These are phyloP conservation scores for Lasioglossum zephyrum DNA, from an alignment of 2,888 invertebrate genomes.

Conservation along the genomic window DNA sequence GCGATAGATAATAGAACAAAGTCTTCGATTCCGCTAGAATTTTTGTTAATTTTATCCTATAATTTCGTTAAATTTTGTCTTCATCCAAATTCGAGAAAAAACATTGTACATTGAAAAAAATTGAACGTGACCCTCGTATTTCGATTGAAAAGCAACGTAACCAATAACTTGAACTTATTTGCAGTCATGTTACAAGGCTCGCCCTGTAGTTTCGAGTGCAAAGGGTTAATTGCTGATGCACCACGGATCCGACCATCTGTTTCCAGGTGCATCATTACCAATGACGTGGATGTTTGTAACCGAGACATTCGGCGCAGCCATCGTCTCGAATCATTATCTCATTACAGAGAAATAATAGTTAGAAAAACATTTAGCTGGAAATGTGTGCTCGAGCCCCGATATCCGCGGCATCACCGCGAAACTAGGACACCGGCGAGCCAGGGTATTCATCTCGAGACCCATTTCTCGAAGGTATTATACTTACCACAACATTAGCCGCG, in stretches of 20 bases:
- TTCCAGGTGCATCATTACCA: background rate
- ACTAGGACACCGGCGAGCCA: conserved; percentile 12
- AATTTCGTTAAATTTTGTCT: too few relatives aligned
- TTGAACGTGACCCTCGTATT: too few relatives aligned
- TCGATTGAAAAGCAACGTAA: too few relatives aligned
- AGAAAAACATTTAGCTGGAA: background rate
- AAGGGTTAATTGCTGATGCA: background rate
- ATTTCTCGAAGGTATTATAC: conserved; percentile 26
- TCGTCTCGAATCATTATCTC: background rate
- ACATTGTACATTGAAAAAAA: too few relatives aligned
- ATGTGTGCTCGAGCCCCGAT: background rate
- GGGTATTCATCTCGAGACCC: conserved; percentile 28
- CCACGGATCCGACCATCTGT: background rate
- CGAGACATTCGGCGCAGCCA: background rate
- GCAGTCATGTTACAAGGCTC: too few relatives aligned
- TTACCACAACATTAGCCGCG: conserved; percentile 38
- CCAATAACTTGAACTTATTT: too few relatives aligned
- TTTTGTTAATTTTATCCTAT: too few relatives aligned
- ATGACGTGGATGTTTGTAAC: background rate
- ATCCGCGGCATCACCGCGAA: conserved; percentile 18
- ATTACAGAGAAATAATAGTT: conserved; percentile 6
- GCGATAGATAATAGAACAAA: background rate
- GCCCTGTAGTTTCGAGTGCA: background rate
- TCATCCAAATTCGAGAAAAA: too few relatives aligned
- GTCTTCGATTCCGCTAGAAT: background rate